Conservation (phyloP, 2,888 invertebrate species). For the Balanococcus diminutus region DNA sequence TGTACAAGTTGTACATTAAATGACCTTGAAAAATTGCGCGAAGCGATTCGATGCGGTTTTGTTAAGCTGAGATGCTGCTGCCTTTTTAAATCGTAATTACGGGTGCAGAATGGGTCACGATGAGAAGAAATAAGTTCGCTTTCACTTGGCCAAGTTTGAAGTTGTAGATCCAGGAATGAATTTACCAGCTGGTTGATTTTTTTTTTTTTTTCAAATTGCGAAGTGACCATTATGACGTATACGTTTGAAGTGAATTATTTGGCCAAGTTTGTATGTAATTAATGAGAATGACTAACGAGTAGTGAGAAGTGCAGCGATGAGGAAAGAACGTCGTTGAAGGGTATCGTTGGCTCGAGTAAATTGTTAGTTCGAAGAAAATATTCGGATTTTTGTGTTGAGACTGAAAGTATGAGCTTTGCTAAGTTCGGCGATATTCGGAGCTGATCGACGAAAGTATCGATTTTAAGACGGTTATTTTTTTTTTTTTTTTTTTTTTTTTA, state of each 20-base stretch:
- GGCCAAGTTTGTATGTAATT: too few species aligned
- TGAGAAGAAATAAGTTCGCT: neutral
- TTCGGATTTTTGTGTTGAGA: neutral
- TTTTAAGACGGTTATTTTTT: neutral
- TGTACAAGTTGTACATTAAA: neutral
- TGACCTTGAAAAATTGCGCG: neutral
- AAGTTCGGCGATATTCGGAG: neutral
- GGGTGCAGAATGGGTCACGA: neutral
- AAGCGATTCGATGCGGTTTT: neutral
- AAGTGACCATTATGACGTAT: too few species aligned
- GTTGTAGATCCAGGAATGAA: neutral
- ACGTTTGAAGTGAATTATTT: too few species aligned
- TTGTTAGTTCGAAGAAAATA: neutral
- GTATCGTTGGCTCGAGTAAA: neutral
- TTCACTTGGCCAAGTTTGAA: neutral
- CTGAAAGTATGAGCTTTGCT: neutral
- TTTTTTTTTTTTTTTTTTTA: neutral
- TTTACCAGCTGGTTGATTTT: neutral
- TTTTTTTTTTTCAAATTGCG: too few species aligned
- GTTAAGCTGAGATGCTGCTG: neutral
- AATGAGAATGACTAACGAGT: too few species aligned
- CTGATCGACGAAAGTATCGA: neutral
- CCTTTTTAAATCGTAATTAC: neutral
- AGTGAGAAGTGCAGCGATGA: neutral
- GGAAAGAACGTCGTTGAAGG: neutral